Evolutionary conservation across 1,140 invertebrate genomes (phyloP).

Genomic region (Papilio helenus): DNA sequence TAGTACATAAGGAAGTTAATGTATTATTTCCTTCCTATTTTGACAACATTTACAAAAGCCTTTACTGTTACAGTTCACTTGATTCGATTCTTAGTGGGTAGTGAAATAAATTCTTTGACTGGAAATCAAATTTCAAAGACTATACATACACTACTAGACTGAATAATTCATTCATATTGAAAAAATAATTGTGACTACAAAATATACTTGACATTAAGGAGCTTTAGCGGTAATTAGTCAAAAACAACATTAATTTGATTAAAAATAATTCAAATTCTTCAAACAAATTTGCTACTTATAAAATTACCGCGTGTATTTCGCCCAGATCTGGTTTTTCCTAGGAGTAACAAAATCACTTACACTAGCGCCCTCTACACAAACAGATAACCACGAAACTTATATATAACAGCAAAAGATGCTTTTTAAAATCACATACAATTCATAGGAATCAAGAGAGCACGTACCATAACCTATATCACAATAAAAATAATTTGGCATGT

Average conservation of each 20-base stretch:
- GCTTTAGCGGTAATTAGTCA: too few relatives aligned
- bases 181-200: too few relatives aligned
- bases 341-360: background rate
- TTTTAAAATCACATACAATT: background rate
- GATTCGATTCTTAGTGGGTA: too few relatives aligned
- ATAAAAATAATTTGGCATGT: conserved; percentile 41
- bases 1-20: background rate
- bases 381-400: background rate
- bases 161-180: too few relatives aligned
- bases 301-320: background rate
- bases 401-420: conserved; percentile 1
- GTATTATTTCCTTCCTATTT: background rate
- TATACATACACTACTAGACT: too few relatives aligned
- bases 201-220: too few relatives aligned
- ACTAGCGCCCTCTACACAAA: conserved; percentile 12
- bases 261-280: too few relatives aligned
- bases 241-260: too few relatives aligned
- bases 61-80: too few relatives aligned
- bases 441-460: conserved; percentile 40
- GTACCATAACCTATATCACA: conserved; percentile 43
- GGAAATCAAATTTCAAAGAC: background rate
- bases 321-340: conserved; percentile 1
- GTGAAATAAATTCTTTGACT: too few relatives aligned
- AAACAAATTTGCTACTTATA: too few relatives aligned
- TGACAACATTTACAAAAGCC: background rate